A percentile compares a stretch with the other conserved stretches of the same genome.
Evolutionary conservation across 1,140 invertebrate genomes (phyloP).

Genomic region (Philopotamus ludificatus): DNA sequence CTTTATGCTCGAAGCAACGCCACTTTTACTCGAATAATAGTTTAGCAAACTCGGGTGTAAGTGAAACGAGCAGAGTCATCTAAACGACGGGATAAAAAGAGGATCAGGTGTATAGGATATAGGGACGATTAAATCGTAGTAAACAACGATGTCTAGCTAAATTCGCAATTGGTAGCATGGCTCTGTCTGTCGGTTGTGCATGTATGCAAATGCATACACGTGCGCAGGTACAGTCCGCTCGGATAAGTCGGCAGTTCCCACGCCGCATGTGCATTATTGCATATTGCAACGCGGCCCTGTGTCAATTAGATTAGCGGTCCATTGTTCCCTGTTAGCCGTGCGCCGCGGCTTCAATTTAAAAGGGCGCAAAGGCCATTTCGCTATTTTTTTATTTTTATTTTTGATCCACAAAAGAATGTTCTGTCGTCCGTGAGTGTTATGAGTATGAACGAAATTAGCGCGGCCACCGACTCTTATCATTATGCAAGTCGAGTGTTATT

Average conservation of each 20-base stretch:
- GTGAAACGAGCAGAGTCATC: too few relatives aligned
- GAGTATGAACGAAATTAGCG: too few relatives aligned
- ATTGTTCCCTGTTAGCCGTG: slow-evolving; percentile 33
- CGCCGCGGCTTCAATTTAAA: slow-evolving; percentile 9
- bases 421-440: neutral
- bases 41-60: too few relatives aligned
- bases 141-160: too few relatives aligned
- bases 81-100: too few relatives aligned
- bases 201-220: neutral
- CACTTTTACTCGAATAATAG: too few relatives aligned
- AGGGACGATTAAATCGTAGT: too few relatives aligned
- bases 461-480: too few relatives aligned
- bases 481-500: too few relatives aligned
- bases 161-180: too few relatives aligned
- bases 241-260: neutral
- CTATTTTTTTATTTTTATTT: neutral
- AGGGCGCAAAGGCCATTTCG: neutral
- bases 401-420: neutral
- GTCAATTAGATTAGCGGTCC: slow-evolving; percentile 40
- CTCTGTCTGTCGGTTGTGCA: neutral
- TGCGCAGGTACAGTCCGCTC: neutral
- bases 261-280: slow-evolving; percentile 10
- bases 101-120: too few relatives aligned
- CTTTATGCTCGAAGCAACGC: too few relatives aligned
- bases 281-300: slow-evolving; percentile 30